Conservation (phyloP, 2,113 vertebrate genomes). For the Notiomystis cincta region DNA sequence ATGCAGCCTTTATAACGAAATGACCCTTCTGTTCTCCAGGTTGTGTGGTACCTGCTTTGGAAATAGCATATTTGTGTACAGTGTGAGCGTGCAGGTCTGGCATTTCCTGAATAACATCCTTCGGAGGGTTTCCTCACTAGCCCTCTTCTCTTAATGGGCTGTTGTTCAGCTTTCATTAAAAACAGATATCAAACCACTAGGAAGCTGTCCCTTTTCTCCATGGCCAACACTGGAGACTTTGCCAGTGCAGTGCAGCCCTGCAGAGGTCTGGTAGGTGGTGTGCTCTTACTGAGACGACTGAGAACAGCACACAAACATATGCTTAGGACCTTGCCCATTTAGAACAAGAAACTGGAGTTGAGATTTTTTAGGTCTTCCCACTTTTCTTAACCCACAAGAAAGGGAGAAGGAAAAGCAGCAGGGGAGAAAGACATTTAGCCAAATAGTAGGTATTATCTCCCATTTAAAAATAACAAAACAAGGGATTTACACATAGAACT, state of each 20-base stretch:
- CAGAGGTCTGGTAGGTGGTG: background rate
- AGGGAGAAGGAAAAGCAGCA: background rate
- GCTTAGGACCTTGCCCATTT: background rate
- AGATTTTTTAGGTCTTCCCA: background rate
- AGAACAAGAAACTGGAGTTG: background rate
- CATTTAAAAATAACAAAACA: background rate
- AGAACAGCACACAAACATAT: background rate
- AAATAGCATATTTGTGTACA: background rate
- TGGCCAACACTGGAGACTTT: background rate
- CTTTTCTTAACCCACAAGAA: background rate
- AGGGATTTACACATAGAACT: background rate
- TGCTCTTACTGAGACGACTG: background rate
- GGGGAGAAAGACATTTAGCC: background rate
- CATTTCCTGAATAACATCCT: background rate
- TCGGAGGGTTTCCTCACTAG: background rate
- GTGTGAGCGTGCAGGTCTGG: background rate
- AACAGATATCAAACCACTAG: background rate
- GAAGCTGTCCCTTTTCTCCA: background rate
- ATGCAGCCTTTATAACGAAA: background rate
- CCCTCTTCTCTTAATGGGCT: background rate
- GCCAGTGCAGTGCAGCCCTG: background rate
- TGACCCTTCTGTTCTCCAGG: background rate
- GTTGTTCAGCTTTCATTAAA: background rate
- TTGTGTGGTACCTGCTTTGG: background rate
- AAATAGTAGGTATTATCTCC: background rate